These are phyloP conservation scores for Pelusios castaneus DNA, from an alignment of 2,113 vertebrate genomes.

Conservation along the genomic window DNA sequence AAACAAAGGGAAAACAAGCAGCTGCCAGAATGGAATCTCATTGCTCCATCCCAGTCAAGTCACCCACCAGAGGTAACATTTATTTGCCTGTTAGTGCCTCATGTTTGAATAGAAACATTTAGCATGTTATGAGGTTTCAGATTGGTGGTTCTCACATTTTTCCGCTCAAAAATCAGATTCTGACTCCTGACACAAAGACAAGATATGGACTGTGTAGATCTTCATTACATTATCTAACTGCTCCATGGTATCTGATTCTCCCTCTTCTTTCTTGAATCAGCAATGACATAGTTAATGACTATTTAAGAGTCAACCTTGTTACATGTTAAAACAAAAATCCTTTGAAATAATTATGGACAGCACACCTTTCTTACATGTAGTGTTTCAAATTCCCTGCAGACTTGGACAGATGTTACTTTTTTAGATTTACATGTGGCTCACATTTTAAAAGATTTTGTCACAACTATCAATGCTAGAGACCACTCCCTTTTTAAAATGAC, in stretches of 20 bases:
- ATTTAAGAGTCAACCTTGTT: not conserved
- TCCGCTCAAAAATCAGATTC: not conserved
- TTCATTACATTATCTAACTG: fast-evolving
- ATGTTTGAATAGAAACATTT: fast-evolving
- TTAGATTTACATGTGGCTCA: not conserved
- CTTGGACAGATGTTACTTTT: not conserved
- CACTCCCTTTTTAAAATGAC: not conserved
- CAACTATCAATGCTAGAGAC: not conserved
- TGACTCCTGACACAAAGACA: not conserved
- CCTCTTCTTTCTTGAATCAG: not conserved
- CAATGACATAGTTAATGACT: not conserved
- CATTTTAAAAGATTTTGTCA: not conserved
- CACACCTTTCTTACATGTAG: not conserved
- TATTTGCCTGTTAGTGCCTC: not conserved
- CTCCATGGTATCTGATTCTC: not conserved
- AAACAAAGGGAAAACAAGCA: conserved; percentile 82
- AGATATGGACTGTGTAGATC: not conserved
- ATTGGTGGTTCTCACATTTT: not conserved
- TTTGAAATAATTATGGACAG: not conserved
- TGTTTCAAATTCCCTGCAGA: not conserved
- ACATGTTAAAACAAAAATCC: not conserved
- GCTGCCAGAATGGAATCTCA: conserved; percentile 75
- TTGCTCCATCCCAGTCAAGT: conserved; percentile 70
- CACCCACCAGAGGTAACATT: conserved; percentile 85
- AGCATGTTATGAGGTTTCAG: not conserved